These are phyloP conservation scores for Scelioninae gen. 1 DNA, from an alignment of 2,888 invertebrate species.

Conservation along the genomic window DNA sequence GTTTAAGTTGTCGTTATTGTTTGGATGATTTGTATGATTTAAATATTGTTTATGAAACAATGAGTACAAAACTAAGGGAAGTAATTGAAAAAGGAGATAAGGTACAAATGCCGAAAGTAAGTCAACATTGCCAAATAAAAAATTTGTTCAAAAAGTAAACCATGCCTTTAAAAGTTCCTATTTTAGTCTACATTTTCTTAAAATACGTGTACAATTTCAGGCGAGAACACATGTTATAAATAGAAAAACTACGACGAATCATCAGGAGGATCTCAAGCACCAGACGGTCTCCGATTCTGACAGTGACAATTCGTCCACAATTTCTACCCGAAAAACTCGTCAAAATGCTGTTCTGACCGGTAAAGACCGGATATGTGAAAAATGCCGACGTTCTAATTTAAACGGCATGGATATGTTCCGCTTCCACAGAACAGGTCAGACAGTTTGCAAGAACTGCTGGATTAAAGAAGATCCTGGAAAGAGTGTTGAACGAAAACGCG, in stretches of 20 bases:
- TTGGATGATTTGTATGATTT: constrained; percentile 80
- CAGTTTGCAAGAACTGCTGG: constrained; percentile 80
- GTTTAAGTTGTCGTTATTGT: constrained; percentile 80
- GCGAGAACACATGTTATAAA: constrained; percentile 77
- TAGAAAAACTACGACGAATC: constrained; percentile 76
- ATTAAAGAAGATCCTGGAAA: constrained; percentile 72
- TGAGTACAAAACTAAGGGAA: constrained; percentile 68
- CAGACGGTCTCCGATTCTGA: constrained; percentile 72
- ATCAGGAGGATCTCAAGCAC: constrained; percentile 67
- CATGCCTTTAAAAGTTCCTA: too few species aligned
- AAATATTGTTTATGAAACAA: constrained; percentile 73
- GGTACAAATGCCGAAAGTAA: constrained; percentile 78
- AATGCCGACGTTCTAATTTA: constrained; percentile 74
- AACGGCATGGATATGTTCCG: constrained; percentile 76
- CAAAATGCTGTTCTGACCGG: background rate
- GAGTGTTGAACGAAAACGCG: constrained; percentile 55
- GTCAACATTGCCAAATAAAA: too few species aligned
- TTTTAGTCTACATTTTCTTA: too few species aligned
- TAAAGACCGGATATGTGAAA: constrained; percentile 70
- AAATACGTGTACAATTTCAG: constrained; percentile 69
- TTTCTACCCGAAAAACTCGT: background rate
- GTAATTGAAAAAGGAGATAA: constrained; percentile 70
- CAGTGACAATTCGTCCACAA: constrained; percentile 67
- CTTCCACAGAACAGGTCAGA: constrained; percentile 76
- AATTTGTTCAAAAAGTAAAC: too few species aligned